These are phyloP conservation scores for Oreochromis tanganicae DNA, from an alignment of 2,113 vertebrate genomes.

Conservation along the genomic window DNA sequence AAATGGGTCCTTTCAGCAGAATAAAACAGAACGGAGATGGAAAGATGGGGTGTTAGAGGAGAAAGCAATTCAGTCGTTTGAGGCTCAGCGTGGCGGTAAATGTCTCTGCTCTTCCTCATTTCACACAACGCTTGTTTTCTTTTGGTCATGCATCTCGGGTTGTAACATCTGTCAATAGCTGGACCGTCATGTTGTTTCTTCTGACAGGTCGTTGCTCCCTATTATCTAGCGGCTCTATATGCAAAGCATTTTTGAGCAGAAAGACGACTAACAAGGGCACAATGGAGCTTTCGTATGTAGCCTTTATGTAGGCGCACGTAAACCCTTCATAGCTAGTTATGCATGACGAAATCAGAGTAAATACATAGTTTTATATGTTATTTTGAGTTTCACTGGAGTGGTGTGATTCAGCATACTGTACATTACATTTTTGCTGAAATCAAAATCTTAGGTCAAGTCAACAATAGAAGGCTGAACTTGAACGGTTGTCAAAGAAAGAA, in stretches of 20 bases:
- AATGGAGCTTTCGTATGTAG: not conserved
- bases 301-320: not conserved
- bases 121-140: not conserved
- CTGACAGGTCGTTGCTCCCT: not conserved
- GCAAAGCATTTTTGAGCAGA: not conserved
- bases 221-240: not conserved
- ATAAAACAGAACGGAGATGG: not conserved
- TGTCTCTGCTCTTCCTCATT: not conserved
- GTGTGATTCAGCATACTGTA: not conserved
- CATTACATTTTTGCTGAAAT: not conserved
- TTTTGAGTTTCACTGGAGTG: not conserved
- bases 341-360: not conserved
- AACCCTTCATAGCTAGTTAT: not conserved
- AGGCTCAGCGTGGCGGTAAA: constrained; percentile 5
- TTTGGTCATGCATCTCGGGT: not conserved
- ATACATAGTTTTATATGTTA: not conserved
- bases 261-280: not conserved
- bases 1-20: not conserved
- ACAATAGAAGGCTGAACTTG: not conserved
- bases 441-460: not conserved
- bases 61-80: not conserved
- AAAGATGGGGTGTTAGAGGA: not conserved
- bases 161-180: not conserved
- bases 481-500: not conserved
- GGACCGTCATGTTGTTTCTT: not conserved